Base-by-base conservation (phyloP, 2,888 invertebrate species). In the Cerceris rybyensis region DNA sequence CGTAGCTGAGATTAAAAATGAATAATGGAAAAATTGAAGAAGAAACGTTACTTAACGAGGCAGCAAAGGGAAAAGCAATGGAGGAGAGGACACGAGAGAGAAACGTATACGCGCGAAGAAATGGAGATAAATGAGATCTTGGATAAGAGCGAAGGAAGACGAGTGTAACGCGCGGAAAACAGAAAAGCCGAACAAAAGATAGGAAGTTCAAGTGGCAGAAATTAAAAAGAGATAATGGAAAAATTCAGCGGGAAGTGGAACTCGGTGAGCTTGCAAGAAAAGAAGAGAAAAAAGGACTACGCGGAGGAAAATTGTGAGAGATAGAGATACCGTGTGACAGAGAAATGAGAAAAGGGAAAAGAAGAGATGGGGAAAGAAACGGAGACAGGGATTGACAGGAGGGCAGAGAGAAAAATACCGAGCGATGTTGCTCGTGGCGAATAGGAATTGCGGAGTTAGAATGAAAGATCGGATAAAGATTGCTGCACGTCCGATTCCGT, bases 381-480 rank as follows among this genome's bases (percentile, higher is more conserved):
- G 59, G 50, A 42, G 13, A 65, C 16, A 39, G 42, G 39, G 49
- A 64, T 64, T 42, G 64, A 65, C 60, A 71, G 46, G 42, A 50
- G 52, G 52, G 52, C n/a, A n/a, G 52, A 52, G 55, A 17, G 17
- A 8, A 8, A 55, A 17, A 17, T 11, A 17, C 8, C 17, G 28
- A 13, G 13, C 2, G 11, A 28, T 16, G 55, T 16, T 75, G 70
- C 68, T 73, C 59, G 57, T 63, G 50, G 49, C 42, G 43, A 66
- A 73, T 59, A 78, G 69, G 64, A 78, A 71, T 46, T n/a, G 63
- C 11, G 60, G 70, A 58, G 67, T 63, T 55, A 61, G 86, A 87
- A 84, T 89, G 89, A 89, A 75, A 87, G 90, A 91, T 91, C 84
- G 88, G 70, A 80, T 84, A 90, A 89, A 89, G 88, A 91, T 91